Evolutionary conservation across 2,888 invertebrate genomes (phyloP).

Genomic region (Neoscelio sp.): DNA sequence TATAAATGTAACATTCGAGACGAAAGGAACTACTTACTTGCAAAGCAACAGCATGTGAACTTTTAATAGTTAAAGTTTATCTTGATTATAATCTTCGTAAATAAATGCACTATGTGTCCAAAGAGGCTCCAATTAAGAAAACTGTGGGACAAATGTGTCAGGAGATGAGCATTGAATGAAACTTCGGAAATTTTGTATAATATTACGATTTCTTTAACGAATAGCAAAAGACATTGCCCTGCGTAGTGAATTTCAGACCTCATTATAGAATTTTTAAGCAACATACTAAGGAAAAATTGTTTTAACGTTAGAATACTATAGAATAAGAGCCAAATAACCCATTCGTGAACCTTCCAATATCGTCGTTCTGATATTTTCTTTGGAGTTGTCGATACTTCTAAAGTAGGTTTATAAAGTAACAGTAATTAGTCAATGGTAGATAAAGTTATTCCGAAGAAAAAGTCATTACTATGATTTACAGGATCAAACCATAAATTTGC

Average conservation of each 20-base stretch:
- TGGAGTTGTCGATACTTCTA: conserved; percentile 46
- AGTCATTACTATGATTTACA: conserved; percentile 9
- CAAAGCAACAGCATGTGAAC: conserved; percentile 40
- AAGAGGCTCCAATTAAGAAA: conserved; percentile 28
- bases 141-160: conserved; percentile 21
- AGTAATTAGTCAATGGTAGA: conserved; percentile 27
- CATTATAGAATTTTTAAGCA: conserved; percentile 40
- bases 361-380: conserved; percentile 34
- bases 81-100: conserved; percentile 55
- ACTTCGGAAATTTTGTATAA: conserved; percentile 25
- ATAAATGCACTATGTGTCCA: conserved; percentile 61
- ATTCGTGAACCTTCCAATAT: conserved; percentile 56
- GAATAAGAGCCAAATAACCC: conserved; percentile 46
- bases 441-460: conserved; percentile 25
- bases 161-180: conserved; percentile 28
- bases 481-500: conserved; percentile 50
- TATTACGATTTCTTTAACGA: conserved; percentile 31
- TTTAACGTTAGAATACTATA: conserved; percentile 55
- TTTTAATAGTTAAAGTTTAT: conserved; percentile 34
- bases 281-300: too few relatives aligned
- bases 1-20: background rate
- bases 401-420: conserved; percentile 38
- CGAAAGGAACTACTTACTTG: conserved; percentile 49
- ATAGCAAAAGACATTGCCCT: conserved; percentile 26
- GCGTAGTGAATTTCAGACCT: conserved; percentile 37